Base-by-base conservation (phyloP, 2,113 vertebrate genomes). In the Cololabis saira region DNA sequence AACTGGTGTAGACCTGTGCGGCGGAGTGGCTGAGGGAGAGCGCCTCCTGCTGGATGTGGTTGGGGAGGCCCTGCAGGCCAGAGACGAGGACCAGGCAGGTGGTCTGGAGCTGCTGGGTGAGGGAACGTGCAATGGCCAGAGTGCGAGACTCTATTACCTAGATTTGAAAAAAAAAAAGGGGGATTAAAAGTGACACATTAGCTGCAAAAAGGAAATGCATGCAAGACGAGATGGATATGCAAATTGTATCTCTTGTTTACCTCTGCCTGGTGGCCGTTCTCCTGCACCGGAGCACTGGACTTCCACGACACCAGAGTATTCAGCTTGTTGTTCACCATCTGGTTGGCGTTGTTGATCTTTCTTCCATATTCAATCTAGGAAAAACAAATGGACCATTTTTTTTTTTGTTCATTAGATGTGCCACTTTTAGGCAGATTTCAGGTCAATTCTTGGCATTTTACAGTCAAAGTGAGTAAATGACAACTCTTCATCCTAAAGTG, bases 71-170 rank as follows among this genome's bases (percentile, higher is more conserved):
- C 37, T 96, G 95, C 69, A 97, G 65, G 45, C 84, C 88, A 21
- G 93, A 92, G 51, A 95, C 84, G 4, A 99, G 83, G 6, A 90
- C 93, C 62, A 94, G 78, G 79, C 95, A 98, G 3, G 95, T 96
- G 45, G 95, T 95, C 90, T 97, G 96, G 40, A 99, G 95, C 90
- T 96, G 95, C 73, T 95, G 94, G 16, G 93, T 95, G 85, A 98
- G 92, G 80, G 84, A 94, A 4, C 64, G 90, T 5, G 95, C 94
- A 56, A 98, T 90, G 49, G 88, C 80, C 58, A 99, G 84, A 54
- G 95, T 97, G 61, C 85, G 94, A 12, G 95, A 96, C 76, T 99
- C 97, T 0, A 97, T 94, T 7, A 87, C 84, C 96, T 98, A 66
- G 17, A 27, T 27, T 3, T n/a, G n/a, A n/a, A n/a, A n/a, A n/a